These are phyloP conservation scores for Pedetes capensis DNA, from an alignment of 2,113 vertebrate genomes.

Conservation along the genomic window DNA sequence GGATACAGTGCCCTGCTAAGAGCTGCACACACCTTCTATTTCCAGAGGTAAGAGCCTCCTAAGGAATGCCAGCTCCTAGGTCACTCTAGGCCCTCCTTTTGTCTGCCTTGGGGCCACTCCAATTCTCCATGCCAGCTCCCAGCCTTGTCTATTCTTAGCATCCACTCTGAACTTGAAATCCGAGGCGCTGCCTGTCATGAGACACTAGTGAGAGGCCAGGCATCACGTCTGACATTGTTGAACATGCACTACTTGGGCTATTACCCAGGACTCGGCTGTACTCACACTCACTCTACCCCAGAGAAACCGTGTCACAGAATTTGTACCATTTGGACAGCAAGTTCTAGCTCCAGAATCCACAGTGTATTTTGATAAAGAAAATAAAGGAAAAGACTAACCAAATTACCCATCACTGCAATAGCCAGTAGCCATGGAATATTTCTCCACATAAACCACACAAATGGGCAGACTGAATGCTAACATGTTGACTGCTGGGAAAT, in stretches of 20 bases:
- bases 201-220: background rate
- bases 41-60: constrained; percentile 11
- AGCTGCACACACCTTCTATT: background rate
- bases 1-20: background rate
- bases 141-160: constrained; percentile 64
- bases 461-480: background rate
- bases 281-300: background rate
- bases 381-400: constrained; percentile 3
- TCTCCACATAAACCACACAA: background rate
- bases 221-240: background rate
- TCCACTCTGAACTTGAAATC: constrained; percentile 28
- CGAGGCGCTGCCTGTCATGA: background rate
- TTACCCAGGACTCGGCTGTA: background rate
- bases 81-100: background rate
- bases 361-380: background rate
- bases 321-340: background rate
- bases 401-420: background rate
- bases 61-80: background rate
- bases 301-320: background rate
- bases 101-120: constrained; percentile 8
- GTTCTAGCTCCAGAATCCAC: background rate
- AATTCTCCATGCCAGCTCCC: constrained; percentile 10
- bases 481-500: background rate
- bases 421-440: background rate
- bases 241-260: background rate